Percentiles rank a stretch among this genome's conserved stretches.
Conservation (phyloP, 1,140 invertebrate genomes). For the Conus betulinus region DNA sequence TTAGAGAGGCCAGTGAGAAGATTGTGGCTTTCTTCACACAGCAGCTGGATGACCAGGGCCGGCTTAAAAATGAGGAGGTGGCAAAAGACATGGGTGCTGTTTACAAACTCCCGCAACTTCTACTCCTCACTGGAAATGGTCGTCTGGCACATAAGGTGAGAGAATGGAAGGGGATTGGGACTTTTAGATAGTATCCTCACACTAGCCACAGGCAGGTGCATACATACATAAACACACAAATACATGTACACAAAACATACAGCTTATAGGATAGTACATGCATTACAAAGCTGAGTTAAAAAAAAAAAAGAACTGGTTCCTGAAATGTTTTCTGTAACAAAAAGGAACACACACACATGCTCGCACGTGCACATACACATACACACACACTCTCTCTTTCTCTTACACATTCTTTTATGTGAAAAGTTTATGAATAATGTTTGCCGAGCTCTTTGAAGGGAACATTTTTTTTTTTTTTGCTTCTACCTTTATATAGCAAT, state of each 20-base stretch:
- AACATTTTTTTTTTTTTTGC: too few relatives aligned
- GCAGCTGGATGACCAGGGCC: constrained; percentile 10
- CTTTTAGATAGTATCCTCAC: too few relatives aligned
- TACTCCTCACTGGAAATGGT: constrained; percentile 20
- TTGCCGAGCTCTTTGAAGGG: too few relatives aligned
- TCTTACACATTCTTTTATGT: too few relatives aligned
- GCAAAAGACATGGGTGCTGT: constrained; percentile 4
- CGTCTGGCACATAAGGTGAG: constrained; percentile 25
- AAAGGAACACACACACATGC: background rate
- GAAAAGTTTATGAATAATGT: too few relatives aligned
- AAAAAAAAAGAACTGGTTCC: too few relatives aligned
- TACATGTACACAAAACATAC: background rate
- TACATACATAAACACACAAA: background rate
- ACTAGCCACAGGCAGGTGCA: background rate
- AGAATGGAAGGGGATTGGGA: too few relatives aligned
- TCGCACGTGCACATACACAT: constrained; percentile 3
- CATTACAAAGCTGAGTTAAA: too few relatives aligned
- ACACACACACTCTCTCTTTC: background rate
- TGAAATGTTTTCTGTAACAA: background rate
- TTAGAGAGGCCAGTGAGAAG: constrained; percentile 30
- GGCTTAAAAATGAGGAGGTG: background rate
- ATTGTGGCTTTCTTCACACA: constrained; percentile 4
- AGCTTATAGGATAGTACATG: background rate
- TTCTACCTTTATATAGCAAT: too few relatives aligned
- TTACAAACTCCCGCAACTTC: constrained; percentile 29